A percentile compares a stretch with the other conserved stretches of the same genome.
Evolutionary conservation across 2,888 invertebrate species (phyloP).

Genomic region (Sarcophaga subvicina): DNA sequence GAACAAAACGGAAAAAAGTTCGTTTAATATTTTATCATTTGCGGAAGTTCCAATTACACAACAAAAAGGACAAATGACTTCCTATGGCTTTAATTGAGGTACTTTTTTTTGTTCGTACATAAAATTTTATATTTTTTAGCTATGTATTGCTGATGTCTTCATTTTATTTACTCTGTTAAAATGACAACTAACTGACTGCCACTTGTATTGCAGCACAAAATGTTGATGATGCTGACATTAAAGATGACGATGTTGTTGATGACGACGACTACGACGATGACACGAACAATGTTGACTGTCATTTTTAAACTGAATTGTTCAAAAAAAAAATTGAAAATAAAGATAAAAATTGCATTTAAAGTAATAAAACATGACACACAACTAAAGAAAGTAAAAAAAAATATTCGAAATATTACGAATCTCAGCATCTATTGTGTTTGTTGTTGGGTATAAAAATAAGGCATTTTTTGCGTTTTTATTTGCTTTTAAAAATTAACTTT

Average conservation of each 20-base stretch:
- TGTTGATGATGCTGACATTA: slow-evolving; percentile 37
- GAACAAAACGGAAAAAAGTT: slow-evolving; percentile 10
- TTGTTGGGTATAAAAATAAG: background rate
- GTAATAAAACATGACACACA: slow-evolving; percentile 36
- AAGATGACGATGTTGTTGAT: slow-evolving; percentile 11
- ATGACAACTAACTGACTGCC: background rate
- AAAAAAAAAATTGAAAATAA: background rate
- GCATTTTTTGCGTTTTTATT: background rate
- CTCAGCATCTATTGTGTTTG: too few species aligned
- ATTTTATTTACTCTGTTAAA: slow-evolving; percentile 50
- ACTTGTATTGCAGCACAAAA: slow-evolving; percentile 42
- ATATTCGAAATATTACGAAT: background rate
- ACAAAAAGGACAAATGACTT: slow-evolving; percentile 70
- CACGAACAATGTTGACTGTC: slow-evolving; percentile 58
- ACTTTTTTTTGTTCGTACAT: slow-evolving; percentile 34
- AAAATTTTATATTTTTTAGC: slow-evolving; percentile 29
- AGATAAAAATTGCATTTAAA: slow-evolving; percentile 47
- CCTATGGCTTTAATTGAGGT: slow-evolving; percentile 70
- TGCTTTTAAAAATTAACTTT: too few species aligned
- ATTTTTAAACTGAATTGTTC: slow-evolving; percentile 46
- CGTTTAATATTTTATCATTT: slow-evolving; percentile 34
- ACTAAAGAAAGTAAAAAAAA: slow-evolving; percentile 33
- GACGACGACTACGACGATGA: slow-evolving; percentile 30
- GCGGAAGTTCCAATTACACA: slow-evolving; percentile 72
- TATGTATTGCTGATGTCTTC: slow-evolving; percentile 59